Conservation (phyloP, 2,113 vertebrate genomes). For the Gavia stellata region DNA sequence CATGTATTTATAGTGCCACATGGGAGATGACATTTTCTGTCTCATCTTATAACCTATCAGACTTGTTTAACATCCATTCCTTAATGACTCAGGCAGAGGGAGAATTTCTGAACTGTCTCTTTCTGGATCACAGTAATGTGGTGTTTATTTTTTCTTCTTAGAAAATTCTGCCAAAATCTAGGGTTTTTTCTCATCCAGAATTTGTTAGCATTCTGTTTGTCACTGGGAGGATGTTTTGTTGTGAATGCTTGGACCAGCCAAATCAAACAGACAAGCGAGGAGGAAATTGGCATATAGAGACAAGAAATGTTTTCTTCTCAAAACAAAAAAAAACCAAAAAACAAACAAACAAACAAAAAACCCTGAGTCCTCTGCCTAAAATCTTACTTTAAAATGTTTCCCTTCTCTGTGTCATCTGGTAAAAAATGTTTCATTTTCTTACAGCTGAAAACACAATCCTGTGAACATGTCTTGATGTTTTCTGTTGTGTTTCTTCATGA, state of each 20-base stretch:
- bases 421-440: neutral
- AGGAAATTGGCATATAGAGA: neutral
- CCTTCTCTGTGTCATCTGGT: neutral
- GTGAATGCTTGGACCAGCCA: neutral
- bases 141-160: neutral
- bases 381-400: neutral
- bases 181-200: neutral
- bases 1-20: neutral
- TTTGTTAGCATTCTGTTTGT: neutral
- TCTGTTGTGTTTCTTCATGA: neutral
- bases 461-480: neutral
- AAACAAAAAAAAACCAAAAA: too few relatives aligned
- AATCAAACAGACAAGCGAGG: neutral
- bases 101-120: neutral
- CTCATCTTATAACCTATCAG: neutral
- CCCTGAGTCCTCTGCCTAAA: neutral
- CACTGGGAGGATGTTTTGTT: neutral
- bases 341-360: too few relatives aligned
- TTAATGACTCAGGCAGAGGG: neutral
- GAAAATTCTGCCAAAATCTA: neutral
- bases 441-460: neutral
- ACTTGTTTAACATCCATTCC: neutral
- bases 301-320: neutral
- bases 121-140: neutral
- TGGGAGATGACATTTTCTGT: neutral